Percentiles rank a stretch among this genome's conserved stretches.
Conservation (phyloP, 2,797 vertebrate species). For the Centroberyx gerrardi region DNA sequence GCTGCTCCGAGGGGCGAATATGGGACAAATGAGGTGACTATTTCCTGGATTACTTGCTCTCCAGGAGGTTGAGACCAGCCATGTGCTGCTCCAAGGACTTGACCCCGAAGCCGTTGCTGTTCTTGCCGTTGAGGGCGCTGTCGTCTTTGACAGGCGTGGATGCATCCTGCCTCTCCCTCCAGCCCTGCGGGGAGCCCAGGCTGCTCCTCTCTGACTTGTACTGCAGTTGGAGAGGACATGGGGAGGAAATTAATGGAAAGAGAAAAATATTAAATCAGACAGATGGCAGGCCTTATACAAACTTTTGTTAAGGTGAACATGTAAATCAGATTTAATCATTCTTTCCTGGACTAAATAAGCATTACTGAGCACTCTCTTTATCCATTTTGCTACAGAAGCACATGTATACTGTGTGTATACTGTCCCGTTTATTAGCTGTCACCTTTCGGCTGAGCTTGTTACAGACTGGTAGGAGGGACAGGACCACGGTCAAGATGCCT, state of each 20-base stretch:
- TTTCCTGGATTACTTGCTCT: slow-evolving; percentile 86
- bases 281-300: not conserved
- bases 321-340: no score
- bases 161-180: slow-evolving; percentile 87
- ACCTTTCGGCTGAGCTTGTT: slow-evolving; percentile 92
- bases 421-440: slow-evolving; percentile 12
- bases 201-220: slow-evolving; percentile 88
- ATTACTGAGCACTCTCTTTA: not conserved
- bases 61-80: slow-evolving; percentile 89
- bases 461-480: slow-evolving; percentile 91
- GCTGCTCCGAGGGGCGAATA: slow-evolving; percentile 82
- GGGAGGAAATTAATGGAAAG: not conserved
- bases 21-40: slow-evolving; percentile 15
- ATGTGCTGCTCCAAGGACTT: slow-evolving; percentile 91
- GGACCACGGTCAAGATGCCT: slow-evolving; percentile 87
- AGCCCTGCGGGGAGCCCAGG: slow-evolving; percentile 87
- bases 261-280: not conserved
- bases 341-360: no score
- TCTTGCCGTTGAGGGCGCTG: slow-evolving; percentile 83
- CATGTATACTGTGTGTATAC: not conserved
- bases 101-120: slow-evolving; percentile 86
- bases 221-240: slow-evolving; percentile 63
- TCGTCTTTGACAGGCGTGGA: slow-evolving; percentile 84
- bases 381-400: not conserved
- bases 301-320: not conserved